These are phyloP conservation scores for Brachystomella parvula DNA, from an alignment of 1,140 invertebrate species.

Conservation along the genomic window DNA sequence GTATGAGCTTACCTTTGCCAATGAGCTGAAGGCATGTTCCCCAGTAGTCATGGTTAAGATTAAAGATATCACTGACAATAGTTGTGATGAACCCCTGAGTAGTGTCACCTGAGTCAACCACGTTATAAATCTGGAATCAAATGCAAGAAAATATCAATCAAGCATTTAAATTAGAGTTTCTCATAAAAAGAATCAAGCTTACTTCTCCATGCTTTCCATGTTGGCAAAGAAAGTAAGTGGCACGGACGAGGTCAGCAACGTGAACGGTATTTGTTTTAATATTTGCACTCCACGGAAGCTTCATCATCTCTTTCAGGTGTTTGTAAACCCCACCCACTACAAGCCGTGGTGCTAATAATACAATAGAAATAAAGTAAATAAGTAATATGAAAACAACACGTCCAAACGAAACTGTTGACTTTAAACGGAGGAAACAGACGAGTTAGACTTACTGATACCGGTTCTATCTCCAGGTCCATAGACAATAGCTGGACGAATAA, in stretches of 20 bases:
- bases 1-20: slow-evolving; percentile 59
- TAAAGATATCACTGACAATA: slow-evolving; percentile 70
- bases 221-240: slow-evolving; percentile 60
- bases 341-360: slow-evolving; percentile 61
- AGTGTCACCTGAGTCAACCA: slow-evolving; percentile 71
- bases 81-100: slow-evolving; percentile 73
- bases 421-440: too few relatives aligned
- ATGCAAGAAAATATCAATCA: background rate
- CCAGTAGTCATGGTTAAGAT: slow-evolving; percentile 77
- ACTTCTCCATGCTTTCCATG: slow-evolving; percentile 44
- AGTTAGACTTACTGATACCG: slow-evolving; percentile 62
- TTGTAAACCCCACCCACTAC: slow-evolving; percentile 81
- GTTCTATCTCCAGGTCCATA: slow-evolving; percentile 75
- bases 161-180: background rate
- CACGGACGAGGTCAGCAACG: slow-evolving; percentile 68
- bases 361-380: background rate
- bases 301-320: slow-evolving; percentile 80
- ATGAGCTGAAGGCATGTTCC: slow-evolving; percentile 65
- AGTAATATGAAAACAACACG: background rate
- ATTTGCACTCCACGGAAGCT: slow-evolving; percentile 75
- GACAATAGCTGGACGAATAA: slow-evolving; percentile 73
- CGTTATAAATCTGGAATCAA: slow-evolving; percentile 60
- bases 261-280: slow-evolving; percentile 81
- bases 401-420: background rate
- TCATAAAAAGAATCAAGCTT: background rate